phyloP scores from a whole-genome alignment of 2,113 vertebrate genomes.

The Notothenia rossii region DNA sequence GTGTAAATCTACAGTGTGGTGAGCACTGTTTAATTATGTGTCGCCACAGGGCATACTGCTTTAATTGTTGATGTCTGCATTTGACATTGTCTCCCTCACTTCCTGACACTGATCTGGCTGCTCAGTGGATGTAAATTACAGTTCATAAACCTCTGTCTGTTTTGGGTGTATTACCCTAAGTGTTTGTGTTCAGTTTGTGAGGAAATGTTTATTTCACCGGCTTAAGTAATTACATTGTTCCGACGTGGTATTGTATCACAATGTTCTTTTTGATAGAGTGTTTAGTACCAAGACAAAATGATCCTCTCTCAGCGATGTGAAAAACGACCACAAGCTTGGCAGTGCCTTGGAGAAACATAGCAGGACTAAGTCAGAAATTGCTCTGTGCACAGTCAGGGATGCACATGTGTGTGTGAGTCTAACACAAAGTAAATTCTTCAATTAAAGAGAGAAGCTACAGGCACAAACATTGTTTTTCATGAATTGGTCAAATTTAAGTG shows the following conservation, averaged over 20 bases:
- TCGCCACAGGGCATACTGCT: slow-evolving; percentile 38
- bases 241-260: not conserved
- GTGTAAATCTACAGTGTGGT: slow-evolving; percentile 54
- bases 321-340: slow-evolving; percentile 7
- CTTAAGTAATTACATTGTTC: not conserved
- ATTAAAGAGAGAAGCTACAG: no score
- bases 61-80: slow-evolving; percentile 55
- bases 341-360: not conserved
- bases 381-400: not conserved
- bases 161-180: slow-evolving; percentile 29
- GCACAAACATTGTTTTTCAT: no score
- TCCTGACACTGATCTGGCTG: slow-evolving; percentile 33
- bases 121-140: slow-evolving; percentile 50
- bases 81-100: slow-evolving; percentile 30
- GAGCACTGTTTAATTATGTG: slow-evolving; percentile 53
- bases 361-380: not conserved
- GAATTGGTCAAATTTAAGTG: no score
- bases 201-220: slow-evolving; percentile 4
- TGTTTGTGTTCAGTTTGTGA: slow-evolving; percentile 47
- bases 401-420: slow-evolving; percentile 1
- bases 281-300: not conserved
- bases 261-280: not conserved
- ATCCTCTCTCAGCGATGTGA: slow-evolving; percentile 2
- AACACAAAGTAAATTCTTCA: not conserved
- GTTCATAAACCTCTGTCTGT: slow-evolving; percentile 27